Conservation (phyloP, 2,888 invertebrate species). For the Palloptera scutellata region DNA sequence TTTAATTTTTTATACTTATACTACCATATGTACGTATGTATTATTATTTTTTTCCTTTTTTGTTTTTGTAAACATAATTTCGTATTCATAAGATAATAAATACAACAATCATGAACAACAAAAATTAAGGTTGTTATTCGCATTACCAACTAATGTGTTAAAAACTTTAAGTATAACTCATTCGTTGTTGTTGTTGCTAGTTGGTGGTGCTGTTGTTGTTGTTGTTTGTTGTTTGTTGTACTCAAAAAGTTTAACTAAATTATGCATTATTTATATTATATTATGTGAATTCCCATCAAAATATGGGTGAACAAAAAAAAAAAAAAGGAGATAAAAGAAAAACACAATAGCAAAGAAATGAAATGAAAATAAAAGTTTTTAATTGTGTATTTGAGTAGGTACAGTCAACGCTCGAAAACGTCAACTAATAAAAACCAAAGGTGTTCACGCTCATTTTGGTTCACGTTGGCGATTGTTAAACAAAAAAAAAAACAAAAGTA, state of each 20-base stretch:
- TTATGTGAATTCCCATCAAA: conserved; percentile 4
- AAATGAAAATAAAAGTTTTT: conserved; percentile 24
- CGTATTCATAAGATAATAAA: no score
- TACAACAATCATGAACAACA: no score
- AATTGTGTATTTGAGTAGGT: no score
- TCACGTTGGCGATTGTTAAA: no score
- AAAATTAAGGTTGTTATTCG: neutral
- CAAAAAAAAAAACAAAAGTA: no score
- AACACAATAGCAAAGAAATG: neutral
- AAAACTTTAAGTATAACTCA: neutral
- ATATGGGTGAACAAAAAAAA: conserved; percentile 1
- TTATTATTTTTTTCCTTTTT: no score
- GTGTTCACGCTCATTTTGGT: neutral
- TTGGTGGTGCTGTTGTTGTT: conserved; percentile 11
- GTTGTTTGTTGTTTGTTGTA: neutral
- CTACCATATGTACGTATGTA: no score
- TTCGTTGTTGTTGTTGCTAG: neutral
- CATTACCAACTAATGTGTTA: neutral
- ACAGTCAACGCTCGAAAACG: no score
- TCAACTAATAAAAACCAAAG: neutral
- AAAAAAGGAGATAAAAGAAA: conserved; percentile 13
- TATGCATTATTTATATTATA: neutral
- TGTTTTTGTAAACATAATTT: no score
- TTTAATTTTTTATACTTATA: no score
- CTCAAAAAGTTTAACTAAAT: neutral